Evolutionary conservation across 1,140 invertebrate genomes (phyloP), one percentile per base, ranked within the genome.

Genomic region (Halictus rubicundus): DNA sequence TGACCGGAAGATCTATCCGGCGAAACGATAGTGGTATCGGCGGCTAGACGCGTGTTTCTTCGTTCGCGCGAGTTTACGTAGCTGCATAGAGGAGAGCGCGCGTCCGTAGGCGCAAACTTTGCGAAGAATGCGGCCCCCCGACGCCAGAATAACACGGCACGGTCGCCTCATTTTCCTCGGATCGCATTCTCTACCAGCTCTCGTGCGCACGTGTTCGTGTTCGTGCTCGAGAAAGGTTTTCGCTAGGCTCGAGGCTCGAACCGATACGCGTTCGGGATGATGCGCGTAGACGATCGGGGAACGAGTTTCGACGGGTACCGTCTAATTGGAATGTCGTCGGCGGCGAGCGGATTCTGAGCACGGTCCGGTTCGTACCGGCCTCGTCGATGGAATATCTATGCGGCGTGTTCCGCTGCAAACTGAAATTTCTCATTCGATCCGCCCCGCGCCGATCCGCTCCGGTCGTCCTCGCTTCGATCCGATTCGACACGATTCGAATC

Each of bases 311-410:
- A 71, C 23, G 68, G n/a, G n/a, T n/a, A 42, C 32, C 60, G 37
- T 85, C 39, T 74, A 71, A 78, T 82, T 68, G 79, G 79, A 85
- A 85, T 81, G 83, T 78, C 49, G 74, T 68, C 63, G 42, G 60
- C 19, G 57, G 49, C 39, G 14, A 27, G 2, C 27, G 32, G 10
- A 7, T 3, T n/a, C 27, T 14, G 25, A 16, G 64, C 75, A 61
- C 60, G 25, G 37, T 42, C 19, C 19, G 16, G 6, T 32, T 73
- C 61, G 25, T 21, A 27, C 23, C 14, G 2, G 25, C 21, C 14
- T 32, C 7, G 39, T 9, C 54, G 54, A n/a, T 57, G n/a, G 21
- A 57, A 52, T 19, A 57, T n/a, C 8, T 57, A 52, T n/a, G 8
- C 19, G 8, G 8, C 21, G 16, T 52, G 12, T 21, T 16, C 14